These are phyloP conservation scores for Hydrochoerus hydrochaeris DNA, from an alignment of 2,113 vertebrate species.

Conservation along the genomic window DNA sequence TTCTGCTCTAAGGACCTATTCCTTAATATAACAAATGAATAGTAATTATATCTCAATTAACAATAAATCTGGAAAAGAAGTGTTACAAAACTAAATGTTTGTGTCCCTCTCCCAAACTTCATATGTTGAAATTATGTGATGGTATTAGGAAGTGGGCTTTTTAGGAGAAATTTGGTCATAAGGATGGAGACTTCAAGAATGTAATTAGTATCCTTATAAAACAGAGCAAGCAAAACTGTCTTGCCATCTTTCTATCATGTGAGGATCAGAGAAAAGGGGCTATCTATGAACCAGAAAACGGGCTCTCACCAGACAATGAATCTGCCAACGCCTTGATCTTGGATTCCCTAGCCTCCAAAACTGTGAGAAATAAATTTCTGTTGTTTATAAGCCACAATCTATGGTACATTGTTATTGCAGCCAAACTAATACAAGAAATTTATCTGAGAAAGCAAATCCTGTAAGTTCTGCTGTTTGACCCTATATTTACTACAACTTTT, in stretches of 20 bases:
- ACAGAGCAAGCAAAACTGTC: not conserved
- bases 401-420: not conserved
- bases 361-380: constrained; percentile 5
- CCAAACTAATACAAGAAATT: not conserved
- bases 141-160: not conserved
- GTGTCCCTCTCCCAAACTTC: not conserved
- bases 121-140: not conserved
- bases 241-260: not conserved
- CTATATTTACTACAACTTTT: not conserved
- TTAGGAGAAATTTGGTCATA: not conserved
- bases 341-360: not conserved
- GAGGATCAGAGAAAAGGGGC: not conserved
- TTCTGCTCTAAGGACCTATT: not conserved
- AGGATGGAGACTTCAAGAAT: not conserved
- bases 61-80: constrained; percentile 28
- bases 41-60: constrained; percentile 53
- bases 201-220: not conserved
- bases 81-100: not conserved
- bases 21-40: constrained; percentile 24
- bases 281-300: not conserved
- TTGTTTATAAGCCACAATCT: not conserved
- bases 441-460: constrained; percentile 50
- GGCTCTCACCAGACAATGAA: not conserved
- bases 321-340: not conserved
- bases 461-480: constrained; percentile 34